phyloP scores from a whole-genome alignment of 2,113 vertebrate genomes.

The Boleophthalmus pectinirostris region DNA sequence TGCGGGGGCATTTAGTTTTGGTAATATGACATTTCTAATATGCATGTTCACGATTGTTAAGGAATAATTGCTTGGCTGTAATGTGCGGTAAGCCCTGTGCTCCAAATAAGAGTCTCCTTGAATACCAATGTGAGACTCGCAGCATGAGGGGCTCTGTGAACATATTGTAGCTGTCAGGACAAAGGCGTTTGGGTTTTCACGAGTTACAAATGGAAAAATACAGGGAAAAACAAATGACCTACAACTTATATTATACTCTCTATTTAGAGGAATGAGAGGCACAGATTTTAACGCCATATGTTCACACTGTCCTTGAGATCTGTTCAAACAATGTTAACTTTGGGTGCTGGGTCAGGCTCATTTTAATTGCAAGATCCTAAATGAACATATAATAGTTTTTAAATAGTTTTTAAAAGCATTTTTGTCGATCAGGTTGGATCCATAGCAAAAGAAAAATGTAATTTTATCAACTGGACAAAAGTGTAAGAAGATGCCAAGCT shows the following conservation, averaged over 20 bases:
- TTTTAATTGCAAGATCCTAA: not conserved
- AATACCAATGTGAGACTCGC: constrained; percentile 60
- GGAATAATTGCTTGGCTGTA: constrained; percentile 70
- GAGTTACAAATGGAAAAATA: constrained; percentile 6
- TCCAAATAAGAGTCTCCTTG: constrained; percentile 37
- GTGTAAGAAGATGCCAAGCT: no score
- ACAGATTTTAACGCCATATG: not conserved
- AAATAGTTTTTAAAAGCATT: no score
- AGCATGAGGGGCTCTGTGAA: constrained; percentile 29
- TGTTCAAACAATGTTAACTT: not conserved
- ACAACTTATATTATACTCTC: not conserved
- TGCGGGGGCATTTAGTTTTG: constrained; percentile 52
- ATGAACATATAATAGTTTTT: not conserved
- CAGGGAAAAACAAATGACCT: not conserved
- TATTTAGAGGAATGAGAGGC: not conserved
- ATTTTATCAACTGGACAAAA: no score
- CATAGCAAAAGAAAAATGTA: no score
- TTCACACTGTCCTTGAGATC: not conserved
- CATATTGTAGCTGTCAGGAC: constrained; percentile 36
- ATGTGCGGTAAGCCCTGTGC: constrained; percentile 45
- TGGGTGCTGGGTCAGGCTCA: not conserved
- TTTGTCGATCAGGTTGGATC: no score
- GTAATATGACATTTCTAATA: constrained; percentile 72
- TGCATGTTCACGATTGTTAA: constrained; percentile 66
- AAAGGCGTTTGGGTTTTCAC: constrained; percentile 22